Evolutionary conservation across 2,888 invertebrate species (phyloP), one percentile per base, ranked within the genome.

Genomic region (Molanna angustata): DNA sequence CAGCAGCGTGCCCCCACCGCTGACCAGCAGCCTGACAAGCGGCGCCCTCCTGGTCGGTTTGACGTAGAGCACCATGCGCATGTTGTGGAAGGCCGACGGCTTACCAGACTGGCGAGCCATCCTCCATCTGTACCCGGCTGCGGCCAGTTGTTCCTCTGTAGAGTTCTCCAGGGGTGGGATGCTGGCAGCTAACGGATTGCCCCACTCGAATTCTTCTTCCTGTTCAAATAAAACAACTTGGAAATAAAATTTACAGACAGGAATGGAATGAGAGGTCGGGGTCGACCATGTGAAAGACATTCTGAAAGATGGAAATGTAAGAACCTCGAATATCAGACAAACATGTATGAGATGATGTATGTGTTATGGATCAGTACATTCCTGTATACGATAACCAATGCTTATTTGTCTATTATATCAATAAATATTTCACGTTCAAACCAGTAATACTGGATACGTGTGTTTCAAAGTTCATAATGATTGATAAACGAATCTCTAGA

Each of bases 171-270:
- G 40, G 39, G 72, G 60, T 21, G 74, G 63, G 2, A 82, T 65
- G 0, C 75, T 66, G 1, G 80, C 77, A 0, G 85, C 83, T 45
- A 70, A 68, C 0, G 86, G 85, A 68, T 91, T 91, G 2, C 93
- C 93, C 85, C 90, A 93, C 67, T 94, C 94, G 68, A 79, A 91
- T 1, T 82, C 78, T 62, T 89, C 88, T 67, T 94, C 94, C 88
- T 90, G 62, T 1, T 66, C 19, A 14, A 11, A 27, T 7, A 11
- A n/a, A n/a, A n/a, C n/a, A 33, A 13, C 33, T 13, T 33, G 14
- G 11, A 27, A 27, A 27, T 7, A 7, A 27, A 7, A 27, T 27
- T 27, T 7, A 7, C 6, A 27, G 11, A 27, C 6, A 6, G 27
- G 27, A 7, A 7, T 27, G 27, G 27, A n/a, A n/a, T n/a, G n/a